Percentiles rank a stretch among this genome's conserved stretches.
Conservation (phyloP, 1,140 invertebrate species). For the Drosophila triauraria region DNA sequence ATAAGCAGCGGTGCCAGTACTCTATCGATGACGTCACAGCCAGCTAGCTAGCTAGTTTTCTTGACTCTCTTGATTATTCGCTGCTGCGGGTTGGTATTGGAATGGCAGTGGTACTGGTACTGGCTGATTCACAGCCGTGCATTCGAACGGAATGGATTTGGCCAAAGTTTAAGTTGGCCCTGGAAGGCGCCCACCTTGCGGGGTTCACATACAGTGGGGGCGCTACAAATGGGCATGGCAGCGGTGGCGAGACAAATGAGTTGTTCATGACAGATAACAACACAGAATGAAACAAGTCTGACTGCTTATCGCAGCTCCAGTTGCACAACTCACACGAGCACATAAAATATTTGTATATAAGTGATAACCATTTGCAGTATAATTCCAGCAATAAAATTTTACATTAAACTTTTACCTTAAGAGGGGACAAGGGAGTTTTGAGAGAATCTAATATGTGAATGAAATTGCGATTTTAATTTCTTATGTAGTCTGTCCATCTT, state of each 20-base stretch:
- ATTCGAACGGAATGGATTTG: conserved; percentile 38
- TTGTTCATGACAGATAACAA: conserved; percentile 28
- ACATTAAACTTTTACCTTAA: background rate
- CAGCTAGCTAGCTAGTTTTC: conserved; percentile 51
- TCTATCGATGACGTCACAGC: conserved; percentile 62
- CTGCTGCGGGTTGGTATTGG: background rate
- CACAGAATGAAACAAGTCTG: conserved; percentile 8
- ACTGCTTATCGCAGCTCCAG: conserved; percentile 23
- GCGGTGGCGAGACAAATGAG: conserved; percentile 7
- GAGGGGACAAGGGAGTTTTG: background rate
- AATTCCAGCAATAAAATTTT: background rate
- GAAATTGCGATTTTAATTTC: background rate
- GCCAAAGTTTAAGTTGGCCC: conserved; percentile 53
- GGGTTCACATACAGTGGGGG: conserved; percentile 36
- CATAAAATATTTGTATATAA: background rate
- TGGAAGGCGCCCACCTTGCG: conserved; percentile 45
- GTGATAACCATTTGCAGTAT: background rate
- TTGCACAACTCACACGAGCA: conserved; percentile 3
- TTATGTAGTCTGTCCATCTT: no score
- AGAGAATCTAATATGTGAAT: background rate
- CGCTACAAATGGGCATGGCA: conserved; percentile 9
- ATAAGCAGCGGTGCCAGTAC: conserved; percentile 44
- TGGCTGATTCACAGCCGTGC: conserved; percentile 63
- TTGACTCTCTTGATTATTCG: conserved; percentile 22
- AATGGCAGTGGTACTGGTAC: conserved; percentile 15